These are phyloP conservation scores for Pollachius pollachius DNA, from an alignment of 2,113 vertebrate species.

Conservation along the genomic window DNA sequence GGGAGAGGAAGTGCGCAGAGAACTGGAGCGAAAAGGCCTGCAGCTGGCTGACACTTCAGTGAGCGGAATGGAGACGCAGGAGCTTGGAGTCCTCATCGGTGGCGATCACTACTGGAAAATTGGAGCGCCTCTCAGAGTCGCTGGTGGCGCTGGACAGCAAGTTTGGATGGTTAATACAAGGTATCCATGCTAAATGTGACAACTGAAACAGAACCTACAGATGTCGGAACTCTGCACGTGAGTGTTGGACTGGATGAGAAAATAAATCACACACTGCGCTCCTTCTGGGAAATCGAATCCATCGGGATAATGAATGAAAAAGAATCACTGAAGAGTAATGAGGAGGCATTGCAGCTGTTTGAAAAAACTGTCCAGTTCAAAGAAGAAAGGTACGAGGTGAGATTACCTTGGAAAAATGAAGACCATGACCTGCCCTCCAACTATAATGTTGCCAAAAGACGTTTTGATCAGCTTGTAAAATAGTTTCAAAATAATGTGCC, in stretches of 20 bases:
- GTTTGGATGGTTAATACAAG: conserved; percentile 21
- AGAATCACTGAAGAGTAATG: neutral
- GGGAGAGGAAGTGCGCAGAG: neutral
- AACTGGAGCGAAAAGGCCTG: conserved; percentile 6
- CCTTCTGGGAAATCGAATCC: conserved; percentile 30
- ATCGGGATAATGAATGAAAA: conserved; percentile 14
- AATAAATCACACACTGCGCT: no score
- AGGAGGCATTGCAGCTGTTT: conserved; percentile 20
- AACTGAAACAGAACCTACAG: conserved; percentile 7
- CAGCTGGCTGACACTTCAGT: neutral
- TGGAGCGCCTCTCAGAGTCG: conserved; percentile 8
- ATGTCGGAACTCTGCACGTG: conserved; percentile 21
- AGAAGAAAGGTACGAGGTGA: conserved; percentile 20
- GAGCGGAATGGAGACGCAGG: conserved; percentile 7
- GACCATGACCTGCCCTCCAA: neutral
- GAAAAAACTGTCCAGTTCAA: neutral
- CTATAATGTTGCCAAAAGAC: conserved; percentile 9
- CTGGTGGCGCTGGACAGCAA: conserved; percentile 16
- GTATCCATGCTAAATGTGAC: conserved; percentile 20
- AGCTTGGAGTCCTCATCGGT: conserved; percentile 15
- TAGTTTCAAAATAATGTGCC: conserved; percentile 12
- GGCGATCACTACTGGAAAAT: conserved; percentile 19
- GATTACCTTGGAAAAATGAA: conserved; percentile 29
- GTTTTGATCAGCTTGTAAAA: conserved; percentile 11
- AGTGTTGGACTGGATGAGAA: no score